Base-by-base conservation (phyloP, 1,140 invertebrate species). In the Fopius arisanus region DNA sequence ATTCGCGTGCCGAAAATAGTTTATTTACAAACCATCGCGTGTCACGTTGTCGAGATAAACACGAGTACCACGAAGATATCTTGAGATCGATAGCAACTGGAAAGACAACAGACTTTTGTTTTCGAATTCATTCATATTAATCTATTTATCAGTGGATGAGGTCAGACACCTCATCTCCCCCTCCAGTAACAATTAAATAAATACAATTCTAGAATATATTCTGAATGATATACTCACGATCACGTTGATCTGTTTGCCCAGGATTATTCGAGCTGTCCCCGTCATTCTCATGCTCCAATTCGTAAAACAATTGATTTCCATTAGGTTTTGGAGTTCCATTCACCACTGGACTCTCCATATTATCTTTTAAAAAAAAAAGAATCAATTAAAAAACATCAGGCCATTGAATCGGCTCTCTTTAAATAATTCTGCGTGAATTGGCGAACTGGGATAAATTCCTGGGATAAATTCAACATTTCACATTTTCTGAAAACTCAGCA, bases 191-290 rank as follows among this genome's bases (percentile, higher is more conserved):
- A 40, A 67, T 67, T 14, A 29, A 23, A n/a, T 21, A 31, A 10
- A 31, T 10, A 23, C 43, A 54, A 59, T n/a, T 16, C 41, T 59
- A 16, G 29, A n/a, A 51, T 71, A 28, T 21, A 16, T 19, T 40
- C 21, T 26, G 19, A 67, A 62, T n/a, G n/a, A n/a, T n/a, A n/a
- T n/a, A 86, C 86, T 87, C 78, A 88, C 86, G 79, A 29, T 85
- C 79, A 2, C 82, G 79, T 40, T 80, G 80, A 65, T 81, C 86
- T 16, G 78, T 75, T 21, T 83, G 79, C 19, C 79, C 80, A 2
- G 81, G 82, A 29, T 82, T 87, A 37, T 81, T 86, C 6, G 84
- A 84, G 66, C 87, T 87, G 37, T 88, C 87, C 0, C 83, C 84
- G 65, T 88, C 87, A 3, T 80, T 84, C 40, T 88, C 82, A 9